Percentiles rank a stretch among this genome's conserved stretches.
Evolutionary conservation across 2,113 vertebrate species (phyloP).

Genomic region (Pomatostomus ruficeps): DNA sequence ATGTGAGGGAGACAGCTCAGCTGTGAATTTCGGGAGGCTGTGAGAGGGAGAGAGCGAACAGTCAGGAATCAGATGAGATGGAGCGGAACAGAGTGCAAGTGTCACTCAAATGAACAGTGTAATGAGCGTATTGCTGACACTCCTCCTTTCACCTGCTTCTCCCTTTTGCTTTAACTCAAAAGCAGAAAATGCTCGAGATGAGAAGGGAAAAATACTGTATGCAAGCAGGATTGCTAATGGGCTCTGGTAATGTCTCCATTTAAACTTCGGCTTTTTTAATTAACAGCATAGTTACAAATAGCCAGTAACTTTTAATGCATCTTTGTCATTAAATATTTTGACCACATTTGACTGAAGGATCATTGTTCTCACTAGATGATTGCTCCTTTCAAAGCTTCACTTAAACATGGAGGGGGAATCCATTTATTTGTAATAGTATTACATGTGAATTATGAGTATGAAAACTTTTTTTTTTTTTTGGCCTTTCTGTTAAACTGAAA

Average conservation of each 20-base stretch:
- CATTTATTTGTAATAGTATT: constrained; percentile 64
- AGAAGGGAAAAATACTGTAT: constrained; percentile 59
- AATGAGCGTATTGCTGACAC: constrained; percentile 76
- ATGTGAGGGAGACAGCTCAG: constrained; percentile 83
- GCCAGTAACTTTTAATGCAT: constrained; percentile 68
- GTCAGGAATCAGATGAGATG: constrained; percentile 72
- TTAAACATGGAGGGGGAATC: constrained; percentile 70
- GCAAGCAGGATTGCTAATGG: constrained; percentile 69
- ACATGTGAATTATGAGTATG: constrained; percentile 66
- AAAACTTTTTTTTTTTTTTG: constrained; percentile 62
- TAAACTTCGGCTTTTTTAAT: constrained; percentile 75
- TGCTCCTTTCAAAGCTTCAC: constrained; percentile 67
- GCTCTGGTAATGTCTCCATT: constrained; percentile 74
- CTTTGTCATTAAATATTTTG: constrained; percentile 74
- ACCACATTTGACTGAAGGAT: constrained; percentile 68
- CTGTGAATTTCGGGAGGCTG: constrained; percentile 78
- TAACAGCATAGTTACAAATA: constrained; percentile 71
- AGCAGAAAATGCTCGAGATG: constrained; percentile 40
- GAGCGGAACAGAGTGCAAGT: constrained; percentile 74
- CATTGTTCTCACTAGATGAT: constrained; percentile 67
- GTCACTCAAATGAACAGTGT: constrained; percentile 77
- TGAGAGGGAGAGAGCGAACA: constrained; percentile 70
- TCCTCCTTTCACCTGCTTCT: constrained; percentile 74
- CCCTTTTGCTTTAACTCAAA: constrained; percentile 65
- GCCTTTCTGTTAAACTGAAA: constrained; percentile 74